Percentiles rank a stretch among this genome's conserved stretches.
Conservation (phyloP, 2,888 invertebrate genomes). For the Meandrusa payeni region DNA sequence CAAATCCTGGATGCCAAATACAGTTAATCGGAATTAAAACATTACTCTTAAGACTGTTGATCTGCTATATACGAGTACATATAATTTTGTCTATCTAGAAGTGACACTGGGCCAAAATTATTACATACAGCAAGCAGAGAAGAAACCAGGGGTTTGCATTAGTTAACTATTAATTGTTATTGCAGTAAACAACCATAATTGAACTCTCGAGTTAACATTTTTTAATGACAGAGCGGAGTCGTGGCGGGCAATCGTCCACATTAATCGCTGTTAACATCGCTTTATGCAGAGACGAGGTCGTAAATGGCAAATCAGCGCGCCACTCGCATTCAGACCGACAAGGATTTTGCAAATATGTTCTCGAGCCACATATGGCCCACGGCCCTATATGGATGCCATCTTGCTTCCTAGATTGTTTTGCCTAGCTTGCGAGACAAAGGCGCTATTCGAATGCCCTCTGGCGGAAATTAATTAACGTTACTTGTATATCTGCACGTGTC, state of each 20-base stretch:
- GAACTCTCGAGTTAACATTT: constrained; percentile 1
- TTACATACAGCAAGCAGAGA: too few relatives aligned
- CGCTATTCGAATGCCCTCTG: constrained; percentile 8
- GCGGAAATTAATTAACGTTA: constrained; percentile 18
- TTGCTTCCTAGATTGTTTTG: constrained; percentile 34
- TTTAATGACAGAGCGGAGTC: constrained; percentile 3
- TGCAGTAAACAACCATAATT: constrained; percentile 1
- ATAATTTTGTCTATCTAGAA: too few relatives aligned
- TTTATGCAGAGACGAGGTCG: constrained; percentile 4
- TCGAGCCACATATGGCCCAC: constrained; percentile 25
- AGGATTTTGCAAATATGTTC: constrained; percentile 25
- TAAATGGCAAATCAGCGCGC: constrained; percentile 20
- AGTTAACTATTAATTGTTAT: too few relatives aligned
- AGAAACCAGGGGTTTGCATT: too few relatives aligned
- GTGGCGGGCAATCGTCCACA: constrained; percentile 2
- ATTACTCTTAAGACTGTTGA: too few relatives aligned
- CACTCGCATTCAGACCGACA: constrained; percentile 12
- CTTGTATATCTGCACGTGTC: constrained; percentile 2
- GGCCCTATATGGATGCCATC: constrained; percentile 27
- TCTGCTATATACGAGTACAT: too few relatives aligned
- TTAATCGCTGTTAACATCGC: constrained; percentile 14
- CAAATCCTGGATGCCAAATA: too few relatives aligned
- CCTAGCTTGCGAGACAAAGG: constrained; percentile 25
- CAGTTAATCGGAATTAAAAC: too few relatives aligned
- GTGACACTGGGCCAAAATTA: too few relatives aligned